Evolutionary conservation across 2,888 invertebrate species (phyloP).

Genomic region (Timema cristinae): DNA sequence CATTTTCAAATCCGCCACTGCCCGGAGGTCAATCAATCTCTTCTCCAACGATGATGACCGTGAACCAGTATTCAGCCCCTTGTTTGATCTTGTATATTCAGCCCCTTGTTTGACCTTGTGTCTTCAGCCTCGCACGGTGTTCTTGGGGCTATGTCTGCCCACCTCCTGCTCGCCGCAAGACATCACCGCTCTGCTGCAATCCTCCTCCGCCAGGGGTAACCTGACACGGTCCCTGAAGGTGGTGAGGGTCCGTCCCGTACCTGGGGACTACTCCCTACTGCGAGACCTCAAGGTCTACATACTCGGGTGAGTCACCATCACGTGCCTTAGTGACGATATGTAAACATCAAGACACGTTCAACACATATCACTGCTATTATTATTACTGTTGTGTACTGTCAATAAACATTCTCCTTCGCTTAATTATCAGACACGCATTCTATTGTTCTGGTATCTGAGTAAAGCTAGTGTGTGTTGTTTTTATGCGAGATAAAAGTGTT

Average conservation of each 20-base stretch:
- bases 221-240: conserved; percentile 49
- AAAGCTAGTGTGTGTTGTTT: no score
- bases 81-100: neutral
- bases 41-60: no score
- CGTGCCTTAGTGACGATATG: neutral
- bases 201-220: conserved; percentile 36
- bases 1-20: no score
- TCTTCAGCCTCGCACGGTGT: conserved; percentile 52
- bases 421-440: no score
- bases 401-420: no score
- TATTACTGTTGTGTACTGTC: no score
- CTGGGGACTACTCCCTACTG: conserved; percentile 61
- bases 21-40: no score
- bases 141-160: conserved; percentile 73
- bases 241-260: conserved; percentile 61
- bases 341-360: neutral
- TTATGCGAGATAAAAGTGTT: no score
- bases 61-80: no score
- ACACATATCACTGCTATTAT: neutral
- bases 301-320: conserved; percentile 54
- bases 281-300: conserved; percentile 63
- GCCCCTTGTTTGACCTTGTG: conserved; percentile 34
- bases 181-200: conserved; percentile 46
- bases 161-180: conserved; percentile 58
- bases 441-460: no score